phyloP scores from a whole-genome alignment of 2,888 invertebrate genomes.

The Cheilosia variabilis region DNA sequence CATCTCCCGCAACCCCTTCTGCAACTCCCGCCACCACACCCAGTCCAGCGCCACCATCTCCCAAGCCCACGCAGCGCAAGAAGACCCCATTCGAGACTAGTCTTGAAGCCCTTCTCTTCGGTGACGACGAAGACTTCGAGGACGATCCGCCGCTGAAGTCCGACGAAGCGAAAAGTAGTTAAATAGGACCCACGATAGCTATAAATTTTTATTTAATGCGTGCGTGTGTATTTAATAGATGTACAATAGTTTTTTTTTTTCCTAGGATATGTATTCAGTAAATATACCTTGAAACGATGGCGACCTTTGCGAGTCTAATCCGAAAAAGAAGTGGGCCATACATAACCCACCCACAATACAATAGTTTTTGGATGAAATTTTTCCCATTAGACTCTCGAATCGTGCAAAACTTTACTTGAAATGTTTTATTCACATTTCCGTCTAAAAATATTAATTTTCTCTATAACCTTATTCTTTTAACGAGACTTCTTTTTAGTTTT shows the following conservation, averaged over 20 bases:
- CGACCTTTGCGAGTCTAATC: slow-evolving; percentile 83
- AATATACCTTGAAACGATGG: slow-evolving; percentile 45
- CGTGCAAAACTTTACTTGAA: slow-evolving; percentile 76
- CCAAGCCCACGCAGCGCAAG: slow-evolving; percentile 77
- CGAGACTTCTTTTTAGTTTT: slow-evolving; percentile 42
- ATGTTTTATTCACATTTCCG: slow-evolving; percentile 41
- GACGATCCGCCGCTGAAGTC: slow-evolving; percentile 76
- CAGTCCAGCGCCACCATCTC: slow-evolving; percentile 34
- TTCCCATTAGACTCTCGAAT: slow-evolving; percentile 84
- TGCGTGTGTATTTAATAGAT: slow-evolving; percentile 69
- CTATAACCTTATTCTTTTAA: slow-evolving; percentile 34
- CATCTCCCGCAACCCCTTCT: slow-evolving; percentile 31
- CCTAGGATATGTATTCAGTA: slow-evolving; percentile 40
- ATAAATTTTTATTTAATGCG: slow-evolving; percentile 58
- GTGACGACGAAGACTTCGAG: slow-evolving; percentile 80
- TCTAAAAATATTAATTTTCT: slow-evolving; percentile 38
- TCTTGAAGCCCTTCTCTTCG: slow-evolving; percentile 82
- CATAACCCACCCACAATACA: slow-evolving; percentile 32
- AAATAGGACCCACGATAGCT: slow-evolving; percentile 66
- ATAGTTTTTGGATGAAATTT: slow-evolving; percentile 69
- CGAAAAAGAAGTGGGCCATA: slow-evolving; percentile 78
- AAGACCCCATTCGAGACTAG: slow-evolving; percentile 82
- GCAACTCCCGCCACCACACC: slow-evolving; percentile 46
- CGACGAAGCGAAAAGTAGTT: slow-evolving; percentile 68
- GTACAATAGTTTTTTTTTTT: slow-evolving; percentile 40